phyloP scores from a whole-genome alignment of 2,113 vertebrate species.

The Zapus hudsonius region DNA sequence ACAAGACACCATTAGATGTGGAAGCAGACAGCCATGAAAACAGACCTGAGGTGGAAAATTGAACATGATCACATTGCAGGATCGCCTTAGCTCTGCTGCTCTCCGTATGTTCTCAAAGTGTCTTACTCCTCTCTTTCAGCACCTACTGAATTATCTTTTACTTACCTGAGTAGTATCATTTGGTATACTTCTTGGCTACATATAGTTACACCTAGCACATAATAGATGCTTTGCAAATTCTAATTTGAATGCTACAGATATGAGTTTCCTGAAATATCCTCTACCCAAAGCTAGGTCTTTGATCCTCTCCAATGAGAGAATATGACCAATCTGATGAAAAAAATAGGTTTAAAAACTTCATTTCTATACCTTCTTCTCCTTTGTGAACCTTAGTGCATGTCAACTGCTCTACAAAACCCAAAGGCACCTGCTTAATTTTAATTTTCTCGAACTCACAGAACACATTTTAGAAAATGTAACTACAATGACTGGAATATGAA shows the following conservation, averaged over 20 bases:
- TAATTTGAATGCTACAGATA: neutral
- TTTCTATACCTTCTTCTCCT: neutral
- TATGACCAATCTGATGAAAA: neutral
- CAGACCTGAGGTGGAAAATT: neutral
- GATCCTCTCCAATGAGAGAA: neutral
- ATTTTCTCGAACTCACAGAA: neutral
- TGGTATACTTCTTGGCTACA: neutral
- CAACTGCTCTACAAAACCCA: neutral
- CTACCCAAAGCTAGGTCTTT: neutral
- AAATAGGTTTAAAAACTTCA: neutral
- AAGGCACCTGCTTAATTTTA: neutral
- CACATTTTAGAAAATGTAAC: neutral
- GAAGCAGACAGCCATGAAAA: neutral
- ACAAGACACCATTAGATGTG: neutral
- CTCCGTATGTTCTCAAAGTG: neutral
- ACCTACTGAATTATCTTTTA: neutral
- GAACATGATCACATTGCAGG: neutral
- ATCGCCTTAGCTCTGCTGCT: neutral
- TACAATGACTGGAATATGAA: neutral
- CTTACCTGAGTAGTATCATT: neutral
- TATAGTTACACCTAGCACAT: neutral
- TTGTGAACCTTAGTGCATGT: neutral
- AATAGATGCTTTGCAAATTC: conserved; percentile 2
- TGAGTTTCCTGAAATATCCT: neutral
- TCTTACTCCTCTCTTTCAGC: neutral